Evolutionary conservation across 92 coral and sea anemone species (phyloP).

Genomic region (Parazoanthus atlanticus): DNA sequence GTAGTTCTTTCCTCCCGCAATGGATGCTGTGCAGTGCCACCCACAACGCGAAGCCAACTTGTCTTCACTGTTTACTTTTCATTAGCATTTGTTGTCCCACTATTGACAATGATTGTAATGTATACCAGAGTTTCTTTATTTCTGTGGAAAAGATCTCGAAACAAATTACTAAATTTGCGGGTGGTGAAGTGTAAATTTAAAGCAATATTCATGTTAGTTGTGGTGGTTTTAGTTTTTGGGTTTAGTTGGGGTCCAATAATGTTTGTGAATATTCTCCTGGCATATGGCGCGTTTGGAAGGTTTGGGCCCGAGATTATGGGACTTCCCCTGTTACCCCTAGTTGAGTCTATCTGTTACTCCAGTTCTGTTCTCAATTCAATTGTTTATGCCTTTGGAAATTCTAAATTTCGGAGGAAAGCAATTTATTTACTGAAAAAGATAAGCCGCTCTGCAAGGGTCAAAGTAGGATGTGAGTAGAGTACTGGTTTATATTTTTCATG

Average conservation of each 20-base stretch:
- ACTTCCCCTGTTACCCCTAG: conserved; percentile 47
- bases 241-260: conserved; percentile 81
- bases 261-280: conserved; percentile 51
- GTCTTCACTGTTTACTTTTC: conserved; percentile 53
- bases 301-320: not conserved
- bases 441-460: not conserved
- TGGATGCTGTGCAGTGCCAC: conserved; percentile 32
- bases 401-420: conserved; percentile 54
- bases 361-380: conserved; percentile 70
- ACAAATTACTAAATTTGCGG: conserved; percentile 16
- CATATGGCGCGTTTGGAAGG: not conserved
- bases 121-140: conserved; percentile 42
- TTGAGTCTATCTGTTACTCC: conserved; percentile 48
- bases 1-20: not conserved
- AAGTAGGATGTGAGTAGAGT: not conserved
- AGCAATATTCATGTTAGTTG: conserved; percentile 55
- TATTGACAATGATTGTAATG: conserved; percentile 43
- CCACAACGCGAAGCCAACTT: conserved; percentile 24
- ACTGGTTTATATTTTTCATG: no score
- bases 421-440: not conserved
- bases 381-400: conserved; percentile 74
- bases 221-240: conserved; percentile 62
- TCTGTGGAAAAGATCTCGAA: conserved; percentile 45
- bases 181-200: conserved; percentile 55
- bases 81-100: conserved; percentile 46